Base-by-base conservation (phyloP, 2,797 vertebrate genomes). In the Argyrosomus regius region DNA sequence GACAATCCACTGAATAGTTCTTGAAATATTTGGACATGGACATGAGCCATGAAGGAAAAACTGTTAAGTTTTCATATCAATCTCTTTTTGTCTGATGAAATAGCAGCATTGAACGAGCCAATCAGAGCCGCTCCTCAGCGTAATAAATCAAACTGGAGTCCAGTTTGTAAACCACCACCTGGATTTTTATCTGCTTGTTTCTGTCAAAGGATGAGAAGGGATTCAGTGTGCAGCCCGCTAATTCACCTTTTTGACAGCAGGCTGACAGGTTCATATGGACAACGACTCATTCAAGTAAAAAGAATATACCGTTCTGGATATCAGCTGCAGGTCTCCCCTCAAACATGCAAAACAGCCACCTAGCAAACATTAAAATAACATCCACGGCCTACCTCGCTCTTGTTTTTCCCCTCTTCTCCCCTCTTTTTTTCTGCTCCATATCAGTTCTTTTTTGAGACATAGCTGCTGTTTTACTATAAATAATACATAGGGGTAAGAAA, bases 401-500 rank as follows among this genome's bases (percentile, higher is more conserved):
- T 84, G 71, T 84, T 87, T 88, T 81, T 54, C 72, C 24, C 31
- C 45, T 26, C 17, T 70, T 78, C 62, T 22, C 35, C 45, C 35
- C 35, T 35, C 7, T 4, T 64, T 85, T 86, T 88, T 87, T 85
- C 72, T 88, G 87, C 82, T 87, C 61, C 62, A 87, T 81, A 83
- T 75, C 61, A 78, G 63, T 91, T 85, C 75, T 91, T 89, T 91
- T 92, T 87, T 89, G 59, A 89, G 87, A 85, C 76, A 73, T 84
- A 24, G 82, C 58, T 84, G 61, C 58, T 84, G 61, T 84, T 91
- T 87, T 81, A 88, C 49, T 63, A 83, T 91, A 72, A 93, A 93
- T 91, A 88, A 93, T 92, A 74, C 80, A 92, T 16, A n/a, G 31
- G 39, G 73, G 78, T 41, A 82, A 54, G 70, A 65, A 81, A 84